Base-by-base conservation (phyloP, 2,113 vertebrate genomes). In the Pachyramphus minor region DNA sequence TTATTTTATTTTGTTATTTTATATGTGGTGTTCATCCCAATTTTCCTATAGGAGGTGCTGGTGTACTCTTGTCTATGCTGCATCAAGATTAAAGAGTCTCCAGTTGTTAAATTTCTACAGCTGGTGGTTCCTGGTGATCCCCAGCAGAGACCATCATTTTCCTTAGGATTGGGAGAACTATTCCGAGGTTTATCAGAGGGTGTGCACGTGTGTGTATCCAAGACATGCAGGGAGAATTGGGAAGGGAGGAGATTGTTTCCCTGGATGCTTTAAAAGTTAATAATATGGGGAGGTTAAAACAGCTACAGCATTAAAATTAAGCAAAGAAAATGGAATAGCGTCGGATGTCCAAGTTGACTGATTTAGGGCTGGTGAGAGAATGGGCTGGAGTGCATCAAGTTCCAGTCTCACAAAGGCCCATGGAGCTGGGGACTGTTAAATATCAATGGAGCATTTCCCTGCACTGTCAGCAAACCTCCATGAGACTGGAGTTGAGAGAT, bases 1-100 rank as follows among this genome's bases (percentile, higher is more conserved):
- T 98, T 98, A 98, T 98, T 97, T 98, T 97, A 97, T 98, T 98
- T 98, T 98, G 96, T 96, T 97, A 96, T 97, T 97, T 97, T 72
- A 66, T 56, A 31, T 76, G 52, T 95, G 80, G 42, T 44, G 52
- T 80, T 97, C 95, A 31, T 95, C 41, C 19, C 6, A 35, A 20
- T 91, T 93, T 95, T 96, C 94, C 92, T 96, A 63, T 90, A 95
- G 93, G 96, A 97, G 96, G 93, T 95, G 89, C 97, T 97, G 90
- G 75, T 0, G 76, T n/a, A 47, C 62, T 96, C 81, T 81, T 71
- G 68, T 50, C 82, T 78, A 14, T 64, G 4, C 28, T 66, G 6
- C 41, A 28, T n/a, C 69, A 75, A 92, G 93, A 87, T 93, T 79
- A 87, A 86, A 83, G 72, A 73, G 62, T 71, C 74, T 91, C 72